Conservation (phyloP, 1,140 invertebrate genomes). For the Phthorimaea operculella region DNA sequence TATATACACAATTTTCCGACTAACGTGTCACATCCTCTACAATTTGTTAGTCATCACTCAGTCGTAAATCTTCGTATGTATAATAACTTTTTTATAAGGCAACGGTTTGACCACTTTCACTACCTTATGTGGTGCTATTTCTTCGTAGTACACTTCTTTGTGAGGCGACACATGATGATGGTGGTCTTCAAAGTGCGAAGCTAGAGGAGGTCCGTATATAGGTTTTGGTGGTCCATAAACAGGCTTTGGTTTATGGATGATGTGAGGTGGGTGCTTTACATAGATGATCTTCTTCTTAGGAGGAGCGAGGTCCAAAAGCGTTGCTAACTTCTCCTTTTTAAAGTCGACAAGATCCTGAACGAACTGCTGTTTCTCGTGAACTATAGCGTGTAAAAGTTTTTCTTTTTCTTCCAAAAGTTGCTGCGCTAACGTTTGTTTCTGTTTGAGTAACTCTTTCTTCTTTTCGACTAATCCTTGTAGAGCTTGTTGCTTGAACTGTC, state of each 20-base stretch:
- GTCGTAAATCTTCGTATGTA: neutral
- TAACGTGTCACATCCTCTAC: too few relatives aligned
- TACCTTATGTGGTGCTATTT: neutral
- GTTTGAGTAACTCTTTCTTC: neutral
- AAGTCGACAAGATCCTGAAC: neutral
- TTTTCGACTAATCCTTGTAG: neutral
- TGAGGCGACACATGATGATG: too few relatives aligned
- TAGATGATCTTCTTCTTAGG: neutral
- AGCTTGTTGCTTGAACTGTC: neutral
- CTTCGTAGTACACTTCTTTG: neutral
- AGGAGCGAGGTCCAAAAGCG: neutral
- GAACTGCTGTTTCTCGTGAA: neutral
- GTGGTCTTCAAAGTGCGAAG: too few relatives aligned
- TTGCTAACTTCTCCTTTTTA: neutral
- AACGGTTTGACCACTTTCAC: neutral
- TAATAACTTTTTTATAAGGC: neutral
- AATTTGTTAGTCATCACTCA: neutral
- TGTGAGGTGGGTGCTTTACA: neutral
- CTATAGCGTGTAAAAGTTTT: neutral
- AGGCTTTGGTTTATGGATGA: too few relatives aligned
- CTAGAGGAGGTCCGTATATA: too few relatives aligned
- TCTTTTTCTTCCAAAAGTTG: neutral
- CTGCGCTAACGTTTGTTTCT: neutral
- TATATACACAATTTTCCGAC: too few relatives aligned
- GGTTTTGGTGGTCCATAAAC: too few relatives aligned